A percentile compares a stretch with the other conserved stretches of the same genome.
phyloP scores from a whole-genome alignment of 2,888 invertebrate genomes.

The Cryptus viduatorius region DNA sequence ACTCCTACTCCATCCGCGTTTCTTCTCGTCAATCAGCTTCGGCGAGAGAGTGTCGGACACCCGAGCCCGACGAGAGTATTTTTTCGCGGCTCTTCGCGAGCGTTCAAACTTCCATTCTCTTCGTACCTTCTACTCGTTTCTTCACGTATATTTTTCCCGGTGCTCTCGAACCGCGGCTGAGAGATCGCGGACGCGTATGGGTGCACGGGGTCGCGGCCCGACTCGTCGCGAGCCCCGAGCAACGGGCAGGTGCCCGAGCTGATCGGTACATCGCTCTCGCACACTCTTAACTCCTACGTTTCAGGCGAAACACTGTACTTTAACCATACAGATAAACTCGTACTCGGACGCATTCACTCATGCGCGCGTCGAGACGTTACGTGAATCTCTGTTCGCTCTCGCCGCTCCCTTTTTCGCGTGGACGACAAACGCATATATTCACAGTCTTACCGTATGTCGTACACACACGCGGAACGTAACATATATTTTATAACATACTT shows the following conservation, averaged over 20 bases:
- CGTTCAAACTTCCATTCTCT: conserved; percentile 38
- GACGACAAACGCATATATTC: conserved; percentile 14
- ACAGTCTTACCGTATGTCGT: conserved; percentile 8
- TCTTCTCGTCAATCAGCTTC: conserved; percentile 82
- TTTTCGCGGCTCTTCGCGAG: conserved; percentile 43
- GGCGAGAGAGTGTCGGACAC: conserved; percentile 45
- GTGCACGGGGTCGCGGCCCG: conserved; percentile 63
- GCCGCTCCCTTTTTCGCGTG: conserved; percentile 47
- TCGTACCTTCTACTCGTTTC: conserved; percentile 30
- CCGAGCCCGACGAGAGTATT: conserved; percentile 30
- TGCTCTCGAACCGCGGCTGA: conserved; percentile 15
- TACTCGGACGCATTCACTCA: conserved; percentile 76
- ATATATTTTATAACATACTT: neutral
- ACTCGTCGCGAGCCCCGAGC: conserved; percentile 76
- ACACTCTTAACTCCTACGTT: conserved; percentile 42
- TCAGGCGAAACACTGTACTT: conserved; percentile 9
- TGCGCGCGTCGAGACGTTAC: conserved; percentile 73
- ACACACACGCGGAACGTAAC: neutral
- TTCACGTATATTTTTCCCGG: conserved; percentile 49
- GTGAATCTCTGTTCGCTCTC: conserved; percentile 74
- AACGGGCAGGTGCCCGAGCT: conserved; percentile 79
- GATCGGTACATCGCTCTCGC: conserved; percentile 59
- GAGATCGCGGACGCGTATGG: conserved; percentile 51
- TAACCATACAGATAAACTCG: conserved; percentile 29
- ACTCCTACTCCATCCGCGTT: conserved; percentile 69